Conservation (phyloP, 2,113 vertebrate species). For the Cochlearius cochlearius region DNA sequence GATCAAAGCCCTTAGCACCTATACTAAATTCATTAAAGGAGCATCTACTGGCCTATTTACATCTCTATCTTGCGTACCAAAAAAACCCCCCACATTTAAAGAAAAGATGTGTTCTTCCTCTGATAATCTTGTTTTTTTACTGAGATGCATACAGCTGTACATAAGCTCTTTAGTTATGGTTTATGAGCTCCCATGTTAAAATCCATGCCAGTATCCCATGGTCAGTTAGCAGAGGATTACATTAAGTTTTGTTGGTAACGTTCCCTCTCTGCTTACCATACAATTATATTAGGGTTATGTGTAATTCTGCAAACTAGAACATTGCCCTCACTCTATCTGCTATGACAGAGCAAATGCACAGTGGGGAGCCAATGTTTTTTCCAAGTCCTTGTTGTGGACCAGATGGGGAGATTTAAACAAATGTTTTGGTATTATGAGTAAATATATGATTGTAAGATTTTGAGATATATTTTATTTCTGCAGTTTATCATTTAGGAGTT, state of each 20-base stretch:
- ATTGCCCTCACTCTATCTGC: background rate
- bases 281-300: background rate
- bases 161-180: background rate
- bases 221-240: background rate
- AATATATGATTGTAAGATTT: background rate
- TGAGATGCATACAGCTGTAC: background rate
- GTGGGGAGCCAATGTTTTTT: background rate
- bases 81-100: background rate
- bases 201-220: background rate
- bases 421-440: background rate
- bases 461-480: background rate
- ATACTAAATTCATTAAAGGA: background rate
- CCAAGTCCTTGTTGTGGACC: background rate
- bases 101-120: background rate
- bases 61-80: background rate
- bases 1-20: background rate
- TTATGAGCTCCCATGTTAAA: background rate
- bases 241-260: background rate
- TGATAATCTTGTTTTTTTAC: background rate
- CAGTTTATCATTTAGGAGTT: background rate
- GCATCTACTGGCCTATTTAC: background rate
- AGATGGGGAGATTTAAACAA: background rate
- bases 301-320: background rate
- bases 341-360: background rate
- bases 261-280: too few species aligned